Evolutionary conservation across 2,797 vertebrate genomes (phyloP), one percentile per base, ranked within the genome.

Genomic region (Neosilurus mollespiculum): DNA sequence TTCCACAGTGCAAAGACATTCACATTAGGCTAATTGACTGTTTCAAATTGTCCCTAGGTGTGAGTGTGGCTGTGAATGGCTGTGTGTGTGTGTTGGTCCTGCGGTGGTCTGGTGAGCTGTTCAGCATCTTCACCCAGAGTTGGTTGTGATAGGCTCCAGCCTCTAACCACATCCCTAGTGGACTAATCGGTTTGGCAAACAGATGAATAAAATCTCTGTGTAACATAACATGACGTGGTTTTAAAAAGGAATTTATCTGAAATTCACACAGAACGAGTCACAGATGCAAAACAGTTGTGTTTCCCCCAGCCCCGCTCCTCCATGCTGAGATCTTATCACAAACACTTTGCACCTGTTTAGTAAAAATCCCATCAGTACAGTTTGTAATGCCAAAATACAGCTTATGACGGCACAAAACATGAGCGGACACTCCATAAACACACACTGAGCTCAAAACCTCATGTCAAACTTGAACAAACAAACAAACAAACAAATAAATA

Each of bases 361-460:
- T 49, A 62, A 62, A 76, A 61, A 59, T 76, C 30, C 54, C 73
- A 22, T 37, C 30, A 16, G 75, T 9, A 9, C 43, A 18, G n/a
- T 64, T 1, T 62, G 14, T 78, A 62, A 64, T 49, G 58, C 37
- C 76, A 62, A 78, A 78, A 78, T 64, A 78, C 37, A 24, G 37
- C 37, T 18, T 6, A 62, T 78, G 59, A 24, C 9, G 37, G 59
- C 22, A 62, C 56, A 64, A 78, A 49, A 64, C 76, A 78, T 61
- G 1, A 61, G 56, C 12, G 10, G 1, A 37, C 54, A 37, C 11
- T 49, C 43, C 8, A 43, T 53, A 30, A 26, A 76, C 26, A 22
- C 54, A 37, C 54, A 59, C 18, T 8, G 3, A 75, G 26, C 54
- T 20, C 54, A 58, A 34, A 75, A 22, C 10, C 26, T 0, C 18